Evolutionary conservation across 2,113 vertebrate genomes (phyloP), one percentile per base, ranked within the genome.

Genomic region (Protobothrops flavoviridis): DNA sequence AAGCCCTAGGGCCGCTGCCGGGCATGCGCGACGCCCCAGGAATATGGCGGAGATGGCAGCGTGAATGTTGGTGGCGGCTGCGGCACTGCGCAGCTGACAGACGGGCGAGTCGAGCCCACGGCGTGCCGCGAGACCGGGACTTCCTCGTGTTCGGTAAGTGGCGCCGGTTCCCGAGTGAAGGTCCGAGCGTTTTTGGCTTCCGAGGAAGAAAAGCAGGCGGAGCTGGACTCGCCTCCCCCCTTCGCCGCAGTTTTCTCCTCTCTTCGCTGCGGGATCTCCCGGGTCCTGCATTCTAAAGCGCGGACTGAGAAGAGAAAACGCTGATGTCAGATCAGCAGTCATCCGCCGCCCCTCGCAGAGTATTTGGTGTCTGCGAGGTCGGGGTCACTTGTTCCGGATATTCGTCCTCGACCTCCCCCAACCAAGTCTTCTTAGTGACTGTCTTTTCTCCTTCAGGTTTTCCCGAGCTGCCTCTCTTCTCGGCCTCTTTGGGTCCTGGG

Each of bases 11-110:
- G 95, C 96, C 88, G 96, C 96, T 96, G 96, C 96, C 97, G 97
- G 96, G 97, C 97, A 94, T 95, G 97, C 92, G 89, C 97, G 95
- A 95, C 97, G 96, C 96, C 96, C 94, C 96, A 95, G 94, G 95
- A 98, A 98, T 90, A 97, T 97, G 97, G 97, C 97, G 96, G 97
- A 96, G 94, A 97, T 95, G 88, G 95, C 55, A 87, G 88, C 33
- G 94, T 96, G 96, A 97, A 87, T 93, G 55, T 45, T 59, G 85
- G 87, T 57, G 64, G 69, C 87, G 52, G 85, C 91, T 45, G 94
- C 88, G 43, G 69, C 88, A 57, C 91, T n/a, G 8, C 94, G 92
- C 64, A 7, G 90, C 94, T 94, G 96, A 95, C 95, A 95, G 95
- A 74, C 91, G 12, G 39, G 89, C 52, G 88, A 94, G 64, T 88